Evolutionary conservation across 1,140 invertebrate species (phyloP), one percentile per base, ranked within the genome.

Genomic region (Thrips palmi): DNA sequence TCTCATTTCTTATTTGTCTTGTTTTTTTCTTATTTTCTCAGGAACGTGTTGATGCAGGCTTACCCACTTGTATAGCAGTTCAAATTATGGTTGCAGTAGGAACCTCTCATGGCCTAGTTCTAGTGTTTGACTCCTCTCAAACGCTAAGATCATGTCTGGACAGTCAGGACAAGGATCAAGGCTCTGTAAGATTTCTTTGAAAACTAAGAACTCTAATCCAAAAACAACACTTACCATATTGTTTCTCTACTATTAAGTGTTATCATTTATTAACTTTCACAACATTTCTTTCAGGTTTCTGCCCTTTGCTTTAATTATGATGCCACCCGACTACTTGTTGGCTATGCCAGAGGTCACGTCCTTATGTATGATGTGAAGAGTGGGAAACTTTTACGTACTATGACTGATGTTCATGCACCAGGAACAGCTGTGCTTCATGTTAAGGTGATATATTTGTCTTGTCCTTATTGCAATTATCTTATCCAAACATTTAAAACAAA

Each of bases 41-140:
- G 78, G 86, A 93, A 47, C 68, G 82, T 45, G 80, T 91, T 15
- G 78, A 85, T 61, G 82, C 85, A 37, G 89, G 89, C 17, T 67
- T 79, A 38, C 83, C 88, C 2, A 88, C 85, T 47, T 67, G 81
- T 18, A 70, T 77, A 43, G 79, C 78, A 25, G 76, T 80, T 36
- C 68, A 71, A 2, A 72, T 74, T 32, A 70, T 82, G 50, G 76
- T 93, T 44, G 82, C 80, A 14, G 71, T 96, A 32, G 91, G 92
- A 23, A 96, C 89, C 27, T 88, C 85, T 25, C 86, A 93, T 60
- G 89, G 91, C 15, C 68, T 89, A 41, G 70, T 93, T 37, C 59
- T 96, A 11, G 74, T 85, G 36, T 96, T 96, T 66, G 86, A 88
- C 66, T 64, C 67, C 2, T 70, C 74, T 18, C 83, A 88, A 59